Evolutionary conservation across 2,888 invertebrate genomes (phyloP).

Genomic region (Cybosia mesomella): DNA sequence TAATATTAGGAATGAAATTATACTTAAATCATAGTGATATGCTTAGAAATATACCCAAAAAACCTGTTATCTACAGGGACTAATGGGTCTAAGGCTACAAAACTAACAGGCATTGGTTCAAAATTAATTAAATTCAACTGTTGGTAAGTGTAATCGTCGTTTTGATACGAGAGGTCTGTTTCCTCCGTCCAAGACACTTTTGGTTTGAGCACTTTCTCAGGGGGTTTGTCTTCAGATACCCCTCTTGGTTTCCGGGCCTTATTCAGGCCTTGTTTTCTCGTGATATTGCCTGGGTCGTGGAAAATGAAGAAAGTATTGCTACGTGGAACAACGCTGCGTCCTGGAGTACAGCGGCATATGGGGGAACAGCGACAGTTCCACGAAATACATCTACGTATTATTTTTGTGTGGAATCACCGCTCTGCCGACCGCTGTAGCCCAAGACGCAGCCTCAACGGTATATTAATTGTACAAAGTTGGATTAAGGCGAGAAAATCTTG

Average conservation of each 20-base stretch:
- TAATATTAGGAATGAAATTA: not conserved
- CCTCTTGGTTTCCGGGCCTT: conserved; percentile 67
- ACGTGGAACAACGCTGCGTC: not conserved
- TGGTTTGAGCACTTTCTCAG: conserved; percentile 58
- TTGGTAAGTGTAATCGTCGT: conserved; percentile 66
- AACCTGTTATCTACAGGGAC: conserved; percentile 33
- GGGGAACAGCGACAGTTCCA: not conserved
- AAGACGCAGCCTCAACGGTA: not conserved
- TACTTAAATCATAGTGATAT: conserved; percentile 30
- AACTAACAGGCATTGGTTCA: conserved; percentile 81
- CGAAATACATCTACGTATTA: not conserved
- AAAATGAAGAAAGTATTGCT: conserved; percentile 21
- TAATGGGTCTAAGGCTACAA: conserved; percentile 41
- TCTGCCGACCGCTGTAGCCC: not conserved
- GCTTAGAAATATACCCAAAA: conserved; percentile 49
- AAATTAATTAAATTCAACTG: conserved; percentile 78
- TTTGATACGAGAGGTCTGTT: conserved; percentile 51
- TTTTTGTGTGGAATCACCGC: not conserved
- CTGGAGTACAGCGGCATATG: not conserved
- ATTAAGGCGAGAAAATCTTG: not conserved
- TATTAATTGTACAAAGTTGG: not conserved
- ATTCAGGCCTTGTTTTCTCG: conserved; percentile 72
- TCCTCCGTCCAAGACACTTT: conserved; percentile 70
- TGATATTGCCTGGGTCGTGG: conserved; percentile 73
- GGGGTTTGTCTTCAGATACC: conserved; percentile 65